Evolutionary conservation across 2,797 vertebrate genomes (phyloP), one percentile per base, ranked within the genome.

Genomic region (Holocentrus rufus): DNA sequence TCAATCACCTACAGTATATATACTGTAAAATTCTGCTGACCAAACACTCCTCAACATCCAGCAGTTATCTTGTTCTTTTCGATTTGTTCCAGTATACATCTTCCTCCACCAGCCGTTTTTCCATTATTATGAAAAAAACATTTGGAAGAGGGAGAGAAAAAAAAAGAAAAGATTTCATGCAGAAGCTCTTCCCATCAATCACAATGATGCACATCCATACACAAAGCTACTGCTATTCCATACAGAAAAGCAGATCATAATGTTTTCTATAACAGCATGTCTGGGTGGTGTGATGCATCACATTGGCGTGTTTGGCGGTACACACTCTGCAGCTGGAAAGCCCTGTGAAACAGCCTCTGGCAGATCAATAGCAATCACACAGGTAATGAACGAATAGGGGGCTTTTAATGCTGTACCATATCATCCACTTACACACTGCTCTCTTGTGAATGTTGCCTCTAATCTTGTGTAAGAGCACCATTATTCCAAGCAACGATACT

Each of bases 351-450:
- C 56, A 11, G 64, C 55, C 30, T 25, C 52, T 50, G 52, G 70
- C 34, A 62, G 76, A 88, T 90, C 87, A 76, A 84, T 88, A 87
- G 72, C 77, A 87, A 89, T 90, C 75, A 76, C 17, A 17, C 69
- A 82, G 60, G 70, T 82, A 77, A 89, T 81, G 77, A 89, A 83
- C 3, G 54, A 88, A 78, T 53, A 65, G 58, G 25, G 62, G 68
- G 55, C 72, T 61, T 70, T 77, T 75, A 67, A 79, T 77, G 44
- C 65, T 61, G 68, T 4, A 57, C 39, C 49, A 46, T 69, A 55
- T 72, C 67, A 62, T 59, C 54, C 78, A 78, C 59, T 71, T 59
- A 74, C 50, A 56, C 39, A 36, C n/a, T 42, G 46, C 18, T 52
- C 52, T 76, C 59, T 65, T 49, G 39, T 50, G 61, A 64, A 80